Evolutionary conservation across 2,888 invertebrate genomes (phyloP).

Genomic region (Maniola hyperantus): DNA sequence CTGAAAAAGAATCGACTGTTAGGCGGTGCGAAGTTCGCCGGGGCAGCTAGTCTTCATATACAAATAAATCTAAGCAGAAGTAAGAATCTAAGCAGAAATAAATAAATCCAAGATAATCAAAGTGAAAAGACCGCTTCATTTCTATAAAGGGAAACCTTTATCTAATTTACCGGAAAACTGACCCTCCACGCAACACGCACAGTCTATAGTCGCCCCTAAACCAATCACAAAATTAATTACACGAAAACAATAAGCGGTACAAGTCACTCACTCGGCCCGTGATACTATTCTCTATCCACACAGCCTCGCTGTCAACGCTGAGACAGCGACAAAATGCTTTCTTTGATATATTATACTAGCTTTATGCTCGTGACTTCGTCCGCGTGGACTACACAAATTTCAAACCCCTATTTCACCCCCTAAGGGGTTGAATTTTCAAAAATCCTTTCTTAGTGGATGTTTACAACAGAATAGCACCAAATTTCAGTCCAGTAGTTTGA

Average conservation of each 20-base stretch:
- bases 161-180: not conserved
- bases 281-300: not conserved
- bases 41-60: too few relatives aligned
- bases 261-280: constrained; percentile 28
- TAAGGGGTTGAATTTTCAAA: too few relatives aligned
- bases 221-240: constrained; percentile 37
- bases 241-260: constrained; percentile 29
- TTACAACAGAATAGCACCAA: too few relatives aligned
- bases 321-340: not conserved
- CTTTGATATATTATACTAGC: too few relatives aligned
- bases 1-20: too few relatives aligned
- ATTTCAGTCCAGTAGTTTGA: too few relatives aligned
- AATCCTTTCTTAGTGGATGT: too few relatives aligned
- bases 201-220: constrained; percentile 21
- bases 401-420: too few relatives aligned
- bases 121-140: not conserved
- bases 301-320: not conserved
- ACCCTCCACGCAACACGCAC: not conserved
- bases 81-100: not conserved
- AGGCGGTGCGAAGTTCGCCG: too few relatives aligned
- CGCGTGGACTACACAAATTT: too few relatives aligned
- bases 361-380: too few relatives aligned
- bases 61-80: not conserved
- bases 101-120: not conserved
- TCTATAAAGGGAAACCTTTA: not conserved